Conservation (phyloP, 2,888 invertebrate species). For the Andrena flavipes region DNA sequence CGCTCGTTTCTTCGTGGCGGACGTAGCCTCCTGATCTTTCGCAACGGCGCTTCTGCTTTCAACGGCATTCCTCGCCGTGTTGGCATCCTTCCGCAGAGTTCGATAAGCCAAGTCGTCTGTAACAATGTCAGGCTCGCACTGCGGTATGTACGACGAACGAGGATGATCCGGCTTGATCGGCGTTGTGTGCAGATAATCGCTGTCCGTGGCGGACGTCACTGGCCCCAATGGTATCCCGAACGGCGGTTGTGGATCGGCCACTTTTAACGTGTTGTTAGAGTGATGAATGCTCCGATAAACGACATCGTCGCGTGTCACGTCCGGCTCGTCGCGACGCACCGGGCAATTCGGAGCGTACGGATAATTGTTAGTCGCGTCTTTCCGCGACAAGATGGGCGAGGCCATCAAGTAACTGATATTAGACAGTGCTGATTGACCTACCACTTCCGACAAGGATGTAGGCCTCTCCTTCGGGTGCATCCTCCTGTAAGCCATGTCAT, state of each 20-base stretch:
- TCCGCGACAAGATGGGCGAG: slow-evolving; percentile 87
- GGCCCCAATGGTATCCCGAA: slow-evolving; percentile 96
- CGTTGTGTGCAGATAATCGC: slow-evolving; percentile 91
- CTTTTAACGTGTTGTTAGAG: slow-evolving; percentile 89
- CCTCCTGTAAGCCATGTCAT: slow-evolving; percentile 93
- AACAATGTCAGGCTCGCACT: slow-evolving; percentile 92
- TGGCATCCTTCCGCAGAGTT: slow-evolving; percentile 92
- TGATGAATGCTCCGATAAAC: slow-evolving; percentile 92
- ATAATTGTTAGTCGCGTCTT: slow-evolving; percentile 57
- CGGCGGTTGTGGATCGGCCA: slow-evolving; percentile 93
- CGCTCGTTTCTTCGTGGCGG: slow-evolving; percentile 89
- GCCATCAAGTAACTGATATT: slow-evolving; percentile 89
- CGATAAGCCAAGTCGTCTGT: slow-evolving; percentile 95
- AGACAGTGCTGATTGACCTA: slow-evolving; percentile 85
- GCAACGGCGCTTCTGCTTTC: slow-evolving; percentile 30
- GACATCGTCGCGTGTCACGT: slow-evolving; percentile 93
- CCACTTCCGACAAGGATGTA: slow-evolving; percentile 76
- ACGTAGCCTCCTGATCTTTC: slow-evolving; percentile 24
- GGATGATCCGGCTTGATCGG: slow-evolving; percentile 81
- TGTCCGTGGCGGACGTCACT: slow-evolving; percentile 91
- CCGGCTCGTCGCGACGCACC: slow-evolving; percentile 88
- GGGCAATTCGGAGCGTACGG: slow-evolving; percentile 61
- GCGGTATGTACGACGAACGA: slow-evolving; percentile 88
- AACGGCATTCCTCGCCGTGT: slow-evolving; percentile 60
- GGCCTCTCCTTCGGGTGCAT: slow-evolving; percentile 88